These are phyloP conservation scores for Hydrotaea cyrtoneurina DNA, from an alignment of 2,888 invertebrate species.

Conservation along the genomic window DNA sequence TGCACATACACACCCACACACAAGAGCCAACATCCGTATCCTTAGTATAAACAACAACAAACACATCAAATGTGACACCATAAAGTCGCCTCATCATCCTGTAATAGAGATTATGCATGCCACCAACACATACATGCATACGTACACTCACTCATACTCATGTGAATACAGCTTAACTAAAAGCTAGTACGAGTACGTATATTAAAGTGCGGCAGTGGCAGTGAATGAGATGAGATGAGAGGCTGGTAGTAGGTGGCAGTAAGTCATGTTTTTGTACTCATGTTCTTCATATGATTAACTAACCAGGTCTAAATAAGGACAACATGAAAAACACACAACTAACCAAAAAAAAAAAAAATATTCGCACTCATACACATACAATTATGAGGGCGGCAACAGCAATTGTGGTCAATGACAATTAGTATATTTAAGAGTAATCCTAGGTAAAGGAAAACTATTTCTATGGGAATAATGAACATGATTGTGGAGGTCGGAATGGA, in stretches of 20 bases:
- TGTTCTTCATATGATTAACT: slow-evolving; percentile 47
- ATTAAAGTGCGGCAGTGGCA: neutral
- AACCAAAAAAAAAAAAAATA: neutral
- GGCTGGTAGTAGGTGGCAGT: neutral
- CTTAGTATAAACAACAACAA: neutral
- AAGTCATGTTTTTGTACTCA: slow-evolving; percentile 47
- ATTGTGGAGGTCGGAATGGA: no score
- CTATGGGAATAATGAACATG: no score
- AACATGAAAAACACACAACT: slow-evolving; percentile 30
- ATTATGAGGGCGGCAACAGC: neutral
- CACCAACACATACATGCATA: neutral
- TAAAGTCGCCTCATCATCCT: slow-evolving; percentile 28
- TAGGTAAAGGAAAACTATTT: no score
- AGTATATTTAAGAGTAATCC: no score
- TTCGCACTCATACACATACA: neutral
- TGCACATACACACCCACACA: neutral
- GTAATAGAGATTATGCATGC: slow-evolving; percentile 13
- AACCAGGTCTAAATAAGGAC: slow-evolving; percentile 37
- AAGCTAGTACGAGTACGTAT: neutral
- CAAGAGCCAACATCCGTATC: neutral
- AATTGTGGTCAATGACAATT: neutral
- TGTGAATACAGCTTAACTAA: neutral
- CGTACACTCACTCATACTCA: neutral
- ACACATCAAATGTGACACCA: neutral
- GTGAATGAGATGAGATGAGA: neutral